Conservation (phyloP, 2,888 invertebrate genomes). For the Amphipyra berbera region DNA sequence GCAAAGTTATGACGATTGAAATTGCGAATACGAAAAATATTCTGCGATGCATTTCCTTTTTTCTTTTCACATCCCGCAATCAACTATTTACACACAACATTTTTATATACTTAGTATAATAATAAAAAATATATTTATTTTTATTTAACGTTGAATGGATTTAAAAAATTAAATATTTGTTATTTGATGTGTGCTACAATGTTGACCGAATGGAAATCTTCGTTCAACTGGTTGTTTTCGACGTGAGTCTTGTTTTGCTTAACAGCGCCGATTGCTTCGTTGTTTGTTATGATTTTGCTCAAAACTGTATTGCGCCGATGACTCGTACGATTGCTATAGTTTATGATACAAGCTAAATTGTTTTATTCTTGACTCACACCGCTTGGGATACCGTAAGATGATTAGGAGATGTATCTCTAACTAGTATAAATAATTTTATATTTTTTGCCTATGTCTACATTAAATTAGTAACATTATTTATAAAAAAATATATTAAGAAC, state of each 20-base stretch:
- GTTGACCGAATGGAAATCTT: conserved; percentile 60
- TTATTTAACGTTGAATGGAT: conserved; percentile 1
- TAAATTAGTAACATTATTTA: neutral
- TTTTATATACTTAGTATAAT: conserved; percentile 32
- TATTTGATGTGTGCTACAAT: conserved; percentile 45
- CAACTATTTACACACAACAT: conserved; percentile 70
- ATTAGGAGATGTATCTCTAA: neutral
- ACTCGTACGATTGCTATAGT: conserved; percentile 61
- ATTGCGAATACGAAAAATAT: conserved; percentile 72
- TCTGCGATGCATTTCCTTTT: conserved; percentile 79
- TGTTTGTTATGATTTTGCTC: conserved; percentile 76
- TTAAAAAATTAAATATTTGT: conserved; percentile 30
- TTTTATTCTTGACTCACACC: conserved; percentile 60
- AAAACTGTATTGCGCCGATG: conserved; percentile 65
- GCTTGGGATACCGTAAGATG: conserved; percentile 50
- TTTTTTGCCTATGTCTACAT: neutral
- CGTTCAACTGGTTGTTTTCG: conserved; percentile 69
- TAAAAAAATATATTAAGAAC: neutral
- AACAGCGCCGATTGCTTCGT: conserved; percentile 54
- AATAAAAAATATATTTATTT: conserved; percentile 19
- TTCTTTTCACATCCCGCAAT: conserved; percentile 73
- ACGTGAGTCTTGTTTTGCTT: conserved; percentile 73
- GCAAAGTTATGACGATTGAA: conserved; percentile 74
- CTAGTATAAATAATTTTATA: neutral
- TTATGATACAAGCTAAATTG: conserved; percentile 61